A percentile compares a stretch with the other conserved stretches of the same genome.
phyloP scores from a whole-genome alignment of 2,113 vertebrate species.

The Bubo bubo region DNA sequence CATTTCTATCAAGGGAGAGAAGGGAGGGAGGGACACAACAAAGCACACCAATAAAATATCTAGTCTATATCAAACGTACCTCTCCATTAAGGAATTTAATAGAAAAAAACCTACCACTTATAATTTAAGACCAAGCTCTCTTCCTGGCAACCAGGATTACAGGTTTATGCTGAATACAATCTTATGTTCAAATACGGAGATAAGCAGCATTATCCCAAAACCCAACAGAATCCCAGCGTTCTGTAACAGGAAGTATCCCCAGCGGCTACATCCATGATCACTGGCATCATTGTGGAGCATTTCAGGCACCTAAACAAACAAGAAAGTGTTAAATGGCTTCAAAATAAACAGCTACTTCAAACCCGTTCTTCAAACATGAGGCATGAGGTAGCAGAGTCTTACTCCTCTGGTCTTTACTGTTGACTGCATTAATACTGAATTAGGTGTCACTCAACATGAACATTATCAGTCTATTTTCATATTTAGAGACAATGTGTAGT shows the following conservation, averaged over 20 bases:
- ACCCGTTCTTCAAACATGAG: not conserved
- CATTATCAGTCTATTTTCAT: not conserved
- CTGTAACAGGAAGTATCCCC: slow-evolving; percentile 95
- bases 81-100: not conserved
- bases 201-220: slow-evolving; percentile 95
- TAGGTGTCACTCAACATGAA: not conserved
- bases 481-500: not conserved
- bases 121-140: slow-evolving; percentile 22
- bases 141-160: slow-evolving; percentile 63
- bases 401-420: not conserved
- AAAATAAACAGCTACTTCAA: not conserved
- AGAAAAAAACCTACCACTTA: not conserved
- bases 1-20: not conserved
- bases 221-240: slow-evolving; percentile 95
- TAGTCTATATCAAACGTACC: slow-evolving; percentile 5
- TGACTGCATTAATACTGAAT: not conserved
- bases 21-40: not conserved
- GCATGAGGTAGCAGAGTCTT: not conserved
- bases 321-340: not conserved
- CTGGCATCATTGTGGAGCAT: slow-evolving; percentile 97
- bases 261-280: slow-evolving; percentile 94
- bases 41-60: not conserved
- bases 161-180: slow-evolving; percentile 90
- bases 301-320: slow-evolving; percentile 87
- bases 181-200: slow-evolving; percentile 94